Evolutionary conservation across 2,888 invertebrate species (phyloP).

Genomic region (Eurytoma californica): DNA sequence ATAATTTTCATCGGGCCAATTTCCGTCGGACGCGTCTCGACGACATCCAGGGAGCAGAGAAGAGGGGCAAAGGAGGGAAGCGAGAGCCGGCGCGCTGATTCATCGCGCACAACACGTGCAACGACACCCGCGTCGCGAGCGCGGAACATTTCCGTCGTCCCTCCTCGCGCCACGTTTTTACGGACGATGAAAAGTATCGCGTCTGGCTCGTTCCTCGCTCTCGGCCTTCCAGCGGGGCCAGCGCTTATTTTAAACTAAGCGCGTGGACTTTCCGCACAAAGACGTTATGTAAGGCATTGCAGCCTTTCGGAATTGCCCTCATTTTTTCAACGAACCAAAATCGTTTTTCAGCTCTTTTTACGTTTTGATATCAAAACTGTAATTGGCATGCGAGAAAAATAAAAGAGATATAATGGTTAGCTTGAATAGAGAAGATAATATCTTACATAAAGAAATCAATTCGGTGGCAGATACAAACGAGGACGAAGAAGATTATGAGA

Average conservation of each 20-base stretch:
- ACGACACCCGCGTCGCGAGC: constrained; percentile 31
- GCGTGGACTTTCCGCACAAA: not conserved
- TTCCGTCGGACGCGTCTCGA: constrained; percentile 21
- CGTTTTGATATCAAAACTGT: too few species aligned
- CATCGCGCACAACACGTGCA: constrained; percentile 52
- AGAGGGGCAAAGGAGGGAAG: constrained; percentile 12
- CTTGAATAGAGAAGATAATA: not conserved
- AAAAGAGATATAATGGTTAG: not conserved
- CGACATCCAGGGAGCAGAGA: not conserved
- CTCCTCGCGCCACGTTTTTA: constrained; percentile 8
- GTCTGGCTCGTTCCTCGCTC: not conserved
- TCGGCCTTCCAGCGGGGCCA: not conserved
- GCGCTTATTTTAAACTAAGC: constrained; percentile 12
- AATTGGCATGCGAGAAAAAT: too few species aligned
- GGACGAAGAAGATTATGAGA: constrained; percentile 15
- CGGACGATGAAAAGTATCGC: constrained; percentile 34
- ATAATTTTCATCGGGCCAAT: constrained; percentile 24
- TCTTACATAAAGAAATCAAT: constrained; percentile 5
- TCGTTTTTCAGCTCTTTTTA: too few species aligned
- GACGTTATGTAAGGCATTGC: constrained; percentile 4
- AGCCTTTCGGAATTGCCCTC: too few species aligned
- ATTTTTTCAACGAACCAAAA: too few species aligned
- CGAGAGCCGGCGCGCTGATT: constrained; percentile 32
- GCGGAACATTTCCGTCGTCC: constrained; percentile 36
- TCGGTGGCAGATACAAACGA: constrained; percentile 30